These are phyloP conservation scores for Pelosia muscerda DNA, from an alignment of 2,888 invertebrate species.

Conservation along the genomic window DNA sequence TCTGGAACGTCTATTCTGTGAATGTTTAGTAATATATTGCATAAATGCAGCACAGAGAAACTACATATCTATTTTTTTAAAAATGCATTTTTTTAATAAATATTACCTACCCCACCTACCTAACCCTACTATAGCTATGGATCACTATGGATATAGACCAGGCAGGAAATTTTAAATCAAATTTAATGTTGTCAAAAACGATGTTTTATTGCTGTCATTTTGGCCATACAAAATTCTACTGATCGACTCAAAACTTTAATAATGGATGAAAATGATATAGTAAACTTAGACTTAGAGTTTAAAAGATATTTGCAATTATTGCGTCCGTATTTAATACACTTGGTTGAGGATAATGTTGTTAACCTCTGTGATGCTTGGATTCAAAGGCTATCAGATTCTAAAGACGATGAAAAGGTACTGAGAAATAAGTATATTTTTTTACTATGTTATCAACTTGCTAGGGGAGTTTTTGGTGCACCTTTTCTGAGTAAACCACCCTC, in stretches of 20 bases:
- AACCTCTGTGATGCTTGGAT: slow-evolving; percentile 77
- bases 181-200: slow-evolving; percentile 11
- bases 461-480: slow-evolving; percentile 70
- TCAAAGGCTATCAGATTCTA: slow-evolving; percentile 67
- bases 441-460: slow-evolving; percentile 76
- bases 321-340: slow-evolving; percentile 68
- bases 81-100: too few species aligned
- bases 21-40: too few species aligned
- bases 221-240: slow-evolving; percentile 25
- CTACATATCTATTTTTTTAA: too few species aligned
- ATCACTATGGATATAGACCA: too few species aligned
- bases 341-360: slow-evolving; percentile 66
- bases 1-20: too few species aligned
- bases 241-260: slow-evolving; percentile 12
- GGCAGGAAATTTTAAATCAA: not conserved
- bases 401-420: slow-evolving; percentile 65
- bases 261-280: slow-evolving; percentile 66
- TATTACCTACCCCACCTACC: too few species aligned
- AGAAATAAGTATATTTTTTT: slow-evolving; percentile 76
- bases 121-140: too few species aligned
- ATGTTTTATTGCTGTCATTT: slow-evolving; percentile 29
- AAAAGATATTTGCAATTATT: slow-evolving; percentile 76
- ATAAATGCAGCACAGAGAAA: too few species aligned
- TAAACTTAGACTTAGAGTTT: slow-evolving; percentile 71
- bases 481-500: slow-evolving; percentile 67